phyloP scores from a whole-genome alignment of 2,888 invertebrate species.

The Neoitamus cyanurus region DNA sequence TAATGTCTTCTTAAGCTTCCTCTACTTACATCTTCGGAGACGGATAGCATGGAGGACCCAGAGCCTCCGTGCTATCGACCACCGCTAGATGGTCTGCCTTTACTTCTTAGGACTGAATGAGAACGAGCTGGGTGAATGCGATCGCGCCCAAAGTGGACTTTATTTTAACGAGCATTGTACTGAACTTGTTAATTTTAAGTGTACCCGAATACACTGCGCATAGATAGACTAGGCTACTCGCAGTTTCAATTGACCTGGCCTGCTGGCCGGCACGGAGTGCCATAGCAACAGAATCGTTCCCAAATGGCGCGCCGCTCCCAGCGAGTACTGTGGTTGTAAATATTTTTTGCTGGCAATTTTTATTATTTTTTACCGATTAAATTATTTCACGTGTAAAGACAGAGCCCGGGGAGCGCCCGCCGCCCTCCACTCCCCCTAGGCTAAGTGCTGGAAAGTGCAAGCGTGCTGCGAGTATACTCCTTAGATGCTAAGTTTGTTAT shows the following conservation, averaged over 20 bases:
- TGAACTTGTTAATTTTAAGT: conserved; percentile 5
- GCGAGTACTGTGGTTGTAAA: not conserved
- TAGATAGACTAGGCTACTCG: not conserved
- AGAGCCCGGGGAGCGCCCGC: not conserved
- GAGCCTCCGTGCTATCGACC: not conserved
- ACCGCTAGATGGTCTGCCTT: not conserved
- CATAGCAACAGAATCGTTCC: not conserved
- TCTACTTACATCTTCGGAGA: not conserved
- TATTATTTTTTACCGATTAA: conserved; percentile 33
- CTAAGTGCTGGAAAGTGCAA: conserved; percentile 22
- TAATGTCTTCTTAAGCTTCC: conserved; percentile 51
- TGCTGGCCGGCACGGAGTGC: conserved; percentile 17
- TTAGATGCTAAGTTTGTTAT: conserved; percentile 34
- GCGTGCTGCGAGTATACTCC: conserved; percentile 36
- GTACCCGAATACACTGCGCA: not conserved
- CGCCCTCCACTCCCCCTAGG: not conserved
- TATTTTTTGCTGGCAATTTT: not conserved
- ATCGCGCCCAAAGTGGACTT: not conserved
- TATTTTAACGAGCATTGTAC: not conserved
- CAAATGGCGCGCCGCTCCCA: not conserved
- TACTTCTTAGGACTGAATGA: not conserved
- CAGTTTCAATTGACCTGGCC: not conserved
- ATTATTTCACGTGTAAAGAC: conserved; percentile 39
- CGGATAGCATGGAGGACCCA: not conserved
- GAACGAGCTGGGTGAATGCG: not conserved